Percentiles rank a stretch among this genome's conserved stretches.
Evolutionary conservation across 1,140 invertebrate species (phyloP).

Genomic region (Nylanderia fulva): DNA sequence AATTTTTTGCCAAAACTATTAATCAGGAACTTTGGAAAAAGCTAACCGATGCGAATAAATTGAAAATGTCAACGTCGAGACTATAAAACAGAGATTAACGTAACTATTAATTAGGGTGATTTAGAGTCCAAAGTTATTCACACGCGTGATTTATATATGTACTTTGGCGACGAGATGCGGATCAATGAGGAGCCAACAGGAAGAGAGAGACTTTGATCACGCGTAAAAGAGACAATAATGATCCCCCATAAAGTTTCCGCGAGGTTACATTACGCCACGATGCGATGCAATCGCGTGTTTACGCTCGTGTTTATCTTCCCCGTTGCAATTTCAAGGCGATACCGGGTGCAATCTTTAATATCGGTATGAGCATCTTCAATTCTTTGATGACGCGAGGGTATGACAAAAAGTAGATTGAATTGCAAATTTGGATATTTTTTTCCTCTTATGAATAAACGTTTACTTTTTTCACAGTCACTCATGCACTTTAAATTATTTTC

Average conservation of each 20-base stretch:
- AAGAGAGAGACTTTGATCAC: conserved; percentile 45
- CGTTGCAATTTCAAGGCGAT: conserved; percentile 41
- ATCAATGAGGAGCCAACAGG: conserved; percentile 55
- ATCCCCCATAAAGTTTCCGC: conserved; percentile 8
- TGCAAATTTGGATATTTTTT: background rate
- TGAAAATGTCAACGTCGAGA: conserved; percentile 27
- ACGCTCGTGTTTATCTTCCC: conserved; percentile 37
- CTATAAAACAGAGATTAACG: conserved; percentile 45
- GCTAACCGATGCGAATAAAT: no score
- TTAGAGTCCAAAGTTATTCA: conserved; percentile 28
- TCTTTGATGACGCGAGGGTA: background rate
- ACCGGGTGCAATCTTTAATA: conserved; percentile 40
- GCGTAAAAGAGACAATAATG: conserved; percentile 54
- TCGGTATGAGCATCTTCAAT: background rate
- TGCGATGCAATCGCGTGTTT: conserved; percentile 57
- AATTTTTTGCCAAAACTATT: no score
- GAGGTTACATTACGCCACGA: conserved; percentile 27
- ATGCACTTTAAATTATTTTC: background rate
- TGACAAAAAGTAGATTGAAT: background rate
- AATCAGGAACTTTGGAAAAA: no score
- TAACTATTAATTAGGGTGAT: conserved; percentile 66
- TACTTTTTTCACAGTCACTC: background rate
- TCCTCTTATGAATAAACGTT: background rate
- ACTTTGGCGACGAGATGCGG: conserved; percentile 51
- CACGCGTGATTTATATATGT: no score